Conservation (phyloP, 2,113 vertebrate genomes). For the Hipposideros armiger region DNA sequence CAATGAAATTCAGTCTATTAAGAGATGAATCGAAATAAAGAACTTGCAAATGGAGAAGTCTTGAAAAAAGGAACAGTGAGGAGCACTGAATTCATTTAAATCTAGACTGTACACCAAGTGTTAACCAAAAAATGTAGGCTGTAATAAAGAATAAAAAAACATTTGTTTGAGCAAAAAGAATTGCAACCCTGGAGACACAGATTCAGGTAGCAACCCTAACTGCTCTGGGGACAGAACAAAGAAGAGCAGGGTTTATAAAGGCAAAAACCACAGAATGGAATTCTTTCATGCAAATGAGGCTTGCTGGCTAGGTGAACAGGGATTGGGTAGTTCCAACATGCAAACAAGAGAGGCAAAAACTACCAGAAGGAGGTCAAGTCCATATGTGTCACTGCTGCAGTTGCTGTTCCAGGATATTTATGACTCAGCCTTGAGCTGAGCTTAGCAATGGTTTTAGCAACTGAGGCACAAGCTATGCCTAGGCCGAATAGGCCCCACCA, state of each 20-base stretch:
- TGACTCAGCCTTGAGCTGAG: neutral
- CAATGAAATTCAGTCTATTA: neutral
- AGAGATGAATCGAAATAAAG: constrained; percentile 36
- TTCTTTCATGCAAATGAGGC: neutral
- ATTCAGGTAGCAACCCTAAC: neutral
- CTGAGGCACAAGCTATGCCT: neutral
- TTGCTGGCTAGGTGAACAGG: neutral
- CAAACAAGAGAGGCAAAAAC: neutral
- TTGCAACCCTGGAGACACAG: neutral
- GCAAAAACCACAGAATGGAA: neutral
- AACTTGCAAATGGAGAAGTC: neutral
- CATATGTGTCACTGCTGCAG: neutral
- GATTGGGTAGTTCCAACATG: neutral
- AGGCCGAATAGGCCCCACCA: too few relatives aligned
- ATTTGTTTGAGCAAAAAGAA: neutral
- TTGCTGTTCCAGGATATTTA: neutral
- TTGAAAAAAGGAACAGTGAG: neutral
- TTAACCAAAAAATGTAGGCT: neutral
- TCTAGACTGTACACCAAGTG: neutral
- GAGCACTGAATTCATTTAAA: neutral
- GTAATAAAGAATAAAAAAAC: neutral
- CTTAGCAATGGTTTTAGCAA: neutral
- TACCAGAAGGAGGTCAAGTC: neutral
- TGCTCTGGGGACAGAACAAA: neutral
- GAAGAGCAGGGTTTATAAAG: neutral